These are phyloP conservation scores for Clistopyga incitator DNA, from an alignment of 2,888 invertebrate species.

Conservation along the genomic window DNA sequence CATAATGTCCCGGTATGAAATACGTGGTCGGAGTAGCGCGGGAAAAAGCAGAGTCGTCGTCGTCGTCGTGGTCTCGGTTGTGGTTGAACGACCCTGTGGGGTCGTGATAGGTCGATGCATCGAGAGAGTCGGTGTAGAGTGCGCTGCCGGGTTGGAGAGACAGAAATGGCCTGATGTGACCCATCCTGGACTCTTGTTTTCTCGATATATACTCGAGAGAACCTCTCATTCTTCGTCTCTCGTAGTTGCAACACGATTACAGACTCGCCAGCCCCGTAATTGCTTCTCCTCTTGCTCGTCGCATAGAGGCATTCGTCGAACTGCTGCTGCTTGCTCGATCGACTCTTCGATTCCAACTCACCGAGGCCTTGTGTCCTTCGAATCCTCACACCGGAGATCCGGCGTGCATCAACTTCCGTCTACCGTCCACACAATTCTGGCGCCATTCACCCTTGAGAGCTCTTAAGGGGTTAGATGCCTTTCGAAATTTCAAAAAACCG, in stretches of 20 bases:
- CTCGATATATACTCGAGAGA: conserved; percentile 1
- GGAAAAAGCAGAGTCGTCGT: conserved; percentile 32
- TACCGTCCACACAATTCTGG: conserved; percentile 53
- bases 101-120: conserved; percentile 72
- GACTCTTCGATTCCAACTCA: not conserved
- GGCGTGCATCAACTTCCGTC: conserved; percentile 43
- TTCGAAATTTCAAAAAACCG: too few relatives aligned
- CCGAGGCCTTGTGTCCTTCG: conserved; percentile 41
- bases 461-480: not conserved
- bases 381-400: conserved; percentile 47
- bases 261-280: conserved; percentile 27
- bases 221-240: conserved; percentile 2
- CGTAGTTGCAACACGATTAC: conserved; percentile 17
- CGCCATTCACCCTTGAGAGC: conserved; percentile 19
- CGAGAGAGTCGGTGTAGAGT: conserved; percentile 57
- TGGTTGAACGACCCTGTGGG: conserved; percentile 59
- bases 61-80: conserved; percentile 25
- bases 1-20: not conserved
- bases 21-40: conserved; percentile 17
- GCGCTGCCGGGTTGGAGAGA: conserved; percentile 1
- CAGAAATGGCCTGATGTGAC: conserved; percentile 18
- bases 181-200: conserved; percentile 29
- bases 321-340: conserved; percentile 31
- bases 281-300: not conserved
- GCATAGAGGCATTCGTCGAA: conserved; percentile 6